phyloP scores from a whole-genome alignment of 2,888 invertebrate genomes.

The Alloscopus bannaensis region DNA sequence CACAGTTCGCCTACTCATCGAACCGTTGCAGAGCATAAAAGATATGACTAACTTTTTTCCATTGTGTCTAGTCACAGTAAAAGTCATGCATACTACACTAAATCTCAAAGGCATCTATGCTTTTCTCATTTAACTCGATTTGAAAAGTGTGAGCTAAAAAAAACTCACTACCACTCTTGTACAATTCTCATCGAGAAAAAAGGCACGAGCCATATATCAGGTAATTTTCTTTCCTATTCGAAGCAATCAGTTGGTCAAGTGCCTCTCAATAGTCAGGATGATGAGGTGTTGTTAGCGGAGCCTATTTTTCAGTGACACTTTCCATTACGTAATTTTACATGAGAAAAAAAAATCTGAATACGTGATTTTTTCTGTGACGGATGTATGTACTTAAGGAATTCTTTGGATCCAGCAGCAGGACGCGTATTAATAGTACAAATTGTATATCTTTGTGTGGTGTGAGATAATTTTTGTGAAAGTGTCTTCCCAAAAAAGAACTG shows the following conservation, averaged over 20 bases:
- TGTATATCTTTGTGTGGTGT: not conserved
- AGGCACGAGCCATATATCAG: too few relatives aligned
- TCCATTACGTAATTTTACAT: too few relatives aligned
- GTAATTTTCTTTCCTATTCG: not conserved
- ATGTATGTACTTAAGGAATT: not conserved
- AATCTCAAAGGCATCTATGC: not conserved
- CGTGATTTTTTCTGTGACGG: not conserved
- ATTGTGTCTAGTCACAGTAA: slow-evolving; percentile 7
- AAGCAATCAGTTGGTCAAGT: slow-evolving; percentile 4
- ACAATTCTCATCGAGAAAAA: too few relatives aligned
- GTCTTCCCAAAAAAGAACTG: not conserved
- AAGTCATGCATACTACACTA: not conserved
- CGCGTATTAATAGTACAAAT: not conserved
- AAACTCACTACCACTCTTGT: not conserved
- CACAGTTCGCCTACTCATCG: slow-evolving; percentile 9
- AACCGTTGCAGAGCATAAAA: slow-evolving; percentile 42
- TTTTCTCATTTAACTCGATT: not conserved
- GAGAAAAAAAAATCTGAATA: not conserved
- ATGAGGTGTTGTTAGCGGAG: not conserved
- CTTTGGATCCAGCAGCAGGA: not conserved
- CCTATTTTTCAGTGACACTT: not conserved
- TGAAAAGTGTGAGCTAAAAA: slow-evolving; percentile 1
- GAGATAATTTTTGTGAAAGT: not conserved
- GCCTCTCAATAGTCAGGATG: not conserved
- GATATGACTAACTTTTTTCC: not conserved